phyloP scores from a whole-genome alignment of 2,888 invertebrate species.

The Limulus polyphemus region DNA sequence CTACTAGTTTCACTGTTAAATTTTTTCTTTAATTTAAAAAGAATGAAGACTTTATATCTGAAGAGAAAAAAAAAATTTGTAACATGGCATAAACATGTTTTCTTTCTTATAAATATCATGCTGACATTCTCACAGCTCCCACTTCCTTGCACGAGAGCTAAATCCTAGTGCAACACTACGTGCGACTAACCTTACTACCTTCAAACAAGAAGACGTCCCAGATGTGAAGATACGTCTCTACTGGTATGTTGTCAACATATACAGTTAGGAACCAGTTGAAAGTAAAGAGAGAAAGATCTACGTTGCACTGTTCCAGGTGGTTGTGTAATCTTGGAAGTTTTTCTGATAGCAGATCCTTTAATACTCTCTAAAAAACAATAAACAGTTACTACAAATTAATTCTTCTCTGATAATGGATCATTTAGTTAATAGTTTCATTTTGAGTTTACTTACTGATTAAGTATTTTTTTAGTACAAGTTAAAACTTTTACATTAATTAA shows the following conservation, averaged over 20 bases:
- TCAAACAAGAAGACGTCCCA: conserved; percentile 46
- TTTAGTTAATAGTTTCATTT: not conserved
- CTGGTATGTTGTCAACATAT: conserved; percentile 44
- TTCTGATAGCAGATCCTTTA: conserved; percentile 42
- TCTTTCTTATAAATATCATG: too few species aligned
- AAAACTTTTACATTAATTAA: too few species aligned
- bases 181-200: conserved; percentile 39
- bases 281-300: conserved; percentile 42
- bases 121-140: too few species aligned
- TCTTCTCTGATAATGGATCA: not conserved
- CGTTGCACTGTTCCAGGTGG: conserved; percentile 39
- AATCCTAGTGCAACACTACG: too few species aligned
- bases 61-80: too few species aligned
- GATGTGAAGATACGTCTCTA: conserved; percentile 41
- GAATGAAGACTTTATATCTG: too few species aligned
- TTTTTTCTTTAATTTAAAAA: too few species aligned
- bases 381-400: not conserved
- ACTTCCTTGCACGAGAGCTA: too few species aligned
- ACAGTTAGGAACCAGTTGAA: conserved; percentile 47
- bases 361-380: conserved; percentile 36
- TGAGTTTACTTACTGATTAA: not conserved
- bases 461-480: too few species aligned
- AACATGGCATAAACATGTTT: too few species aligned
- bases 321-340: conserved; percentile 40
- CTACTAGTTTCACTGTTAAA: too few species aligned